Conservation (phyloP, 2,797 vertebrate genomes). For the Hephaestus fuliginosus region DNA sequence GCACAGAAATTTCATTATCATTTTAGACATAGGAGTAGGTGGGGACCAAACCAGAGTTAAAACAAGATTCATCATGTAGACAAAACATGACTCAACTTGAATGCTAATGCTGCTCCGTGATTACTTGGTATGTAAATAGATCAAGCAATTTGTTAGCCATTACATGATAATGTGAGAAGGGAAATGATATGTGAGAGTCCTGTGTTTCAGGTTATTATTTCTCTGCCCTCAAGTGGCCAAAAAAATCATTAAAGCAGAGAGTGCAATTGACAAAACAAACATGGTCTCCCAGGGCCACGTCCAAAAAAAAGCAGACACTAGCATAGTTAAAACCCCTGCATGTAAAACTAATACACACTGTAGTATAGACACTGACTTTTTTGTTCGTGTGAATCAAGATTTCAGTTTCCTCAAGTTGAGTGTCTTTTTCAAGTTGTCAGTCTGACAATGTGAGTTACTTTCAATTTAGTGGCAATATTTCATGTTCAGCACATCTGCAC, state of each 20-base stretch:
- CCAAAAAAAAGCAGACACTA: neutral
- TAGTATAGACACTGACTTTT: neutral
- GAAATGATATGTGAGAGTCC: neutral
- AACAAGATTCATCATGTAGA: neutral
- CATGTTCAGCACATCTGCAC: conserved; percentile 33
- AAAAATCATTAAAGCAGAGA: neutral
- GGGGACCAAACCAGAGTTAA: neutral
- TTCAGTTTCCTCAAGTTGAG: neutral
- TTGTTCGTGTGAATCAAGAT: neutral
- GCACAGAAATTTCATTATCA: too few species aligned
- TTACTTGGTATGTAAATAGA: too few species aligned
- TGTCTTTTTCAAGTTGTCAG: neutral
- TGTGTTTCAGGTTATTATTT: neutral
- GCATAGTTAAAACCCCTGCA: too few species aligned
- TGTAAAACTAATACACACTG: too few species aligned
- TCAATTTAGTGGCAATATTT: conserved; percentile 17
- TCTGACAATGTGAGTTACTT: conserved; percentile 15
- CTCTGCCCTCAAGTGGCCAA: too few species aligned
- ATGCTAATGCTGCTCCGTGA: neutral
- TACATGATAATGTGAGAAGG: neutral
- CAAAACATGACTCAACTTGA: neutral
- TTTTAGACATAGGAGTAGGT: too few species aligned
- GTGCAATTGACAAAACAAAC: neutral
- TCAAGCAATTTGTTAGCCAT: neutral
- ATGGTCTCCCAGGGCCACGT: neutral